A percentile compares a stretch with the other conserved stretches of the same genome.
These are phyloP conservation scores for Drosophila kepulauana DNA, from an alignment of 1,140 invertebrate genomes.

Conservation along the genomic window DNA sequence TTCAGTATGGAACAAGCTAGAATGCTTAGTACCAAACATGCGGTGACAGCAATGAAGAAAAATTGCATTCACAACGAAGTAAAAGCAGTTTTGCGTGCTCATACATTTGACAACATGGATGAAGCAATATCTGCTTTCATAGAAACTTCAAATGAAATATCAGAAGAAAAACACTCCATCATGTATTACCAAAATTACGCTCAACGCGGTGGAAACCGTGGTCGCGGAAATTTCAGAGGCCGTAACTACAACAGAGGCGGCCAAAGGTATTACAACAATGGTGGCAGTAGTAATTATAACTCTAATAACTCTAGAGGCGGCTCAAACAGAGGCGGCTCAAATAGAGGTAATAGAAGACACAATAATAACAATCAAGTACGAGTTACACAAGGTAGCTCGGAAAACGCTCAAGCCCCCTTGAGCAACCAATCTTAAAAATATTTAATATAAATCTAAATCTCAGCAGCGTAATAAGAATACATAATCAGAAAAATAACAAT, in stretches of 20 bases:
- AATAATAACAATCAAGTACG: neutral
- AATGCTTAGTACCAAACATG: too few relatives aligned
- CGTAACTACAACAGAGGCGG: too few relatives aligned
- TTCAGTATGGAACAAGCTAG: neutral
- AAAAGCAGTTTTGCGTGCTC: neutral
- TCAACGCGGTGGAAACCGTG: slow-evolving; percentile 5
- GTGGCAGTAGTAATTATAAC: too few relatives aligned
- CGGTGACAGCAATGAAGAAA: slow-evolving; percentile 1
- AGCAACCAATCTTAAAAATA: neutral
- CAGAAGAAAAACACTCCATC: neutral
- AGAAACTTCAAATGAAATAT: slow-evolving; percentile 3
- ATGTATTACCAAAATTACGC: slow-evolving; percentile 12
- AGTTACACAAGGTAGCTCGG: neutral
- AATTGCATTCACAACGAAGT: neutral
- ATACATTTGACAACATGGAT: slow-evolving; percentile 1
- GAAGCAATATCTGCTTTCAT: neutral
- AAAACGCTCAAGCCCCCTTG: neutral
- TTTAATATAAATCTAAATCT: neutral
- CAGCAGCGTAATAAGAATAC: neutral
- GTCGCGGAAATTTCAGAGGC: neutral
- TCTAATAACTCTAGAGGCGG: neutral
- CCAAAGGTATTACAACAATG: too few relatives aligned
- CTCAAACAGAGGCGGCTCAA: neutral
- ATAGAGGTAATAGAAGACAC: neutral
- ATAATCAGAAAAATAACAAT: neutral